phyloP scores from a whole-genome alignment of 92 coral and sea anemone species.

The Parazoanthus atlanticus region DNA sequence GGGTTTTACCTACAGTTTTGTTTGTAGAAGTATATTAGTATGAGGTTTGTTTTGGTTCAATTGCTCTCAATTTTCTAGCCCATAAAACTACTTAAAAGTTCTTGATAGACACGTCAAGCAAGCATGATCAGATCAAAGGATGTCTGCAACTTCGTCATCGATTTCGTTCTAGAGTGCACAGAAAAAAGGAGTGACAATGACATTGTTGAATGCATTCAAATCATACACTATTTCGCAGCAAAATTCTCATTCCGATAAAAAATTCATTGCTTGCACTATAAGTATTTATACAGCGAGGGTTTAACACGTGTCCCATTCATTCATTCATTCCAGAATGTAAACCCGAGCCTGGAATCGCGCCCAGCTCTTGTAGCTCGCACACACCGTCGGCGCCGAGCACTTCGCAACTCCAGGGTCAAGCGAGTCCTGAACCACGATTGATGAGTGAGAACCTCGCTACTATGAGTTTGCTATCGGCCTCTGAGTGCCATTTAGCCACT shows the following conservation, averaged over 20 bases:
- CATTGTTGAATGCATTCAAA: too few species aligned
- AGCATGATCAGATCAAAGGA: too few species aligned
- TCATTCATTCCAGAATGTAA: slow-evolving; percentile 3
- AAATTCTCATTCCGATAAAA: neutral
- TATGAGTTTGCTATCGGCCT: slow-evolving; percentile 89
- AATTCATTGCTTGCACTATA: neutral
- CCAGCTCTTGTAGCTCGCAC: neutral
- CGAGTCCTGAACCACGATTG: slow-evolving; percentile 67
- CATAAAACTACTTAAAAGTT: too few species aligned
- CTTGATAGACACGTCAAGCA: too few species aligned
- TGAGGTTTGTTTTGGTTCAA: neutral
- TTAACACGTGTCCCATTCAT: neutral
- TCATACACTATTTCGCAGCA: neutral
- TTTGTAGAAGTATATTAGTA: neutral
- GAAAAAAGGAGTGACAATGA: too few species aligned
- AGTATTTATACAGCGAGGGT: neutral
- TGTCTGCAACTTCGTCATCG: too few species aligned
- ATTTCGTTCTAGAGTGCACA: too few species aligned
- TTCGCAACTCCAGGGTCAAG: neutral
- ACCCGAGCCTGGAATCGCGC: neutral
- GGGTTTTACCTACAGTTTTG: neutral
- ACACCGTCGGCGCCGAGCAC: neutral
- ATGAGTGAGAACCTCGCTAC: slow-evolving; percentile 72
- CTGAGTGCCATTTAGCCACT: slow-evolving; percentile 92
- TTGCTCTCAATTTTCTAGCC: too few species aligned